These are phyloP conservation scores for Samia ricini DNA, from an alignment of 1,140 invertebrate genomes.

Conservation along the genomic window DNA sequence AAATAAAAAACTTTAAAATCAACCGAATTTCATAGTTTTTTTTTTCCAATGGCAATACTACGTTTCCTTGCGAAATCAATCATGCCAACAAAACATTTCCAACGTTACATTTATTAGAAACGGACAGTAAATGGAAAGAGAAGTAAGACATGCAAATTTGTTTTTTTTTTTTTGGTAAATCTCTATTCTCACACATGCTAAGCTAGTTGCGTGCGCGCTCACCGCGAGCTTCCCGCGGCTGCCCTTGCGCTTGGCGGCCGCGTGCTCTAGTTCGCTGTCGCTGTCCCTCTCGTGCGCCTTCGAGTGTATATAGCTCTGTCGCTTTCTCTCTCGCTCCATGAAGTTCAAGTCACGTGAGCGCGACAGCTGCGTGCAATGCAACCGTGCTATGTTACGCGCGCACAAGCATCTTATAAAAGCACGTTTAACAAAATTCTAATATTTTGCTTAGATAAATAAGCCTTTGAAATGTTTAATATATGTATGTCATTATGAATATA, in stretches of 20 bases:
- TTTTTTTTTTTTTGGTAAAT: neutral
- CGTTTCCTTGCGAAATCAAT: neutral
- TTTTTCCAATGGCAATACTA: neutral
- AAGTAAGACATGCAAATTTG: neutral
- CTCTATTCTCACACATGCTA: constrained; percentile 6
- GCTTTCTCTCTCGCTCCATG: constrained; percentile 68
- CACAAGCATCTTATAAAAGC: constrained; percentile 7
- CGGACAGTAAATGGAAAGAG: neutral
- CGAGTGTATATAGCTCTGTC: constrained; percentile 69
- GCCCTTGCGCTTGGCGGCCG: constrained; percentile 75
- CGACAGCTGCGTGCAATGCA: constrained; percentile 65
- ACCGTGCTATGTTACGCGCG: constrained; percentile 33
- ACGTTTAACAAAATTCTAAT: neutral
- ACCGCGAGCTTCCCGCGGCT: constrained; percentile 76
- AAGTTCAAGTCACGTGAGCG: constrained; percentile 65
- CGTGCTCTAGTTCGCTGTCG: constrained; percentile 79
- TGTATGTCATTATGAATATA: neutral
- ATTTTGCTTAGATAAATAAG: too few species aligned
- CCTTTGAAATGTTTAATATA: too few species aligned
- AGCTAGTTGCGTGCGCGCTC: constrained; percentile 41
- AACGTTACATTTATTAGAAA: neutral
- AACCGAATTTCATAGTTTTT: too few species aligned
- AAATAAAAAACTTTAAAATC: too few species aligned
- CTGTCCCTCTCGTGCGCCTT: constrained; percentile 75
- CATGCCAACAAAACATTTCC: neutral